A percentile compares a stretch with the other conserved stretches of the same genome.
These are phyloP conservation scores for Oxyruncus cristatus DNA, from an alignment of 2,113 vertebrate genomes.

Conservation along the genomic window DNA sequence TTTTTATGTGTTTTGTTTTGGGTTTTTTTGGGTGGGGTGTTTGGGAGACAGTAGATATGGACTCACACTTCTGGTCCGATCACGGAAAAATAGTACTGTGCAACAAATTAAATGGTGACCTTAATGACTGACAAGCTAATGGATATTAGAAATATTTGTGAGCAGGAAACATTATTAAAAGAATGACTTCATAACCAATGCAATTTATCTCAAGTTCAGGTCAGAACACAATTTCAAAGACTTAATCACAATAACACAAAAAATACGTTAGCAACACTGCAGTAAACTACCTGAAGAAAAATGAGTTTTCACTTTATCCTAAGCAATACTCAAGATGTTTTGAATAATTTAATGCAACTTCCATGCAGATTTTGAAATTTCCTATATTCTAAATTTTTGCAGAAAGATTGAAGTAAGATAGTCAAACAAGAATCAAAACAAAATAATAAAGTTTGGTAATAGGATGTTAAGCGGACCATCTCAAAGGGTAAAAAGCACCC, in stretches of 20 bases:
- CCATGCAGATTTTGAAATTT: neutral
- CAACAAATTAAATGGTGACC: neutral
- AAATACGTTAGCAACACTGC: neutral
- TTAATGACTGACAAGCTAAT: neutral
- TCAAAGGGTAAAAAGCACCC: neutral
- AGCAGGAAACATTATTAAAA: neutral
- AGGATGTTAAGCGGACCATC: neutral
- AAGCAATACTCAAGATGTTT: neutral
- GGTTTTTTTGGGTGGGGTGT: fast-evolving
- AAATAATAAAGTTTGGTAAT: neutral
- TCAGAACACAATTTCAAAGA: neutral
- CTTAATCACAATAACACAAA: neutral
- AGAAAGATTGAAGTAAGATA: neutral
- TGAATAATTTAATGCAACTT: neutral
- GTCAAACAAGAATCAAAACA: neutral
- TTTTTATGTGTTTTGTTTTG: neutral
- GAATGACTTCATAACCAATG: neutral
- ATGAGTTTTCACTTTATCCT: neutral
- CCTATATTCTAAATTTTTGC: neutral
- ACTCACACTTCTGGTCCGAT: neutral
- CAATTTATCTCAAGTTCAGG: neutral
- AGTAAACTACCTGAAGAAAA: neutral
- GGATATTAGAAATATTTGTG: neutral
- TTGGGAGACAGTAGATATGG: neutral
- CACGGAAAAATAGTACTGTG: neutral